Conservation (phyloP, 2,888 invertebrate species). For the Sarcophaga carnaria region DNA sequence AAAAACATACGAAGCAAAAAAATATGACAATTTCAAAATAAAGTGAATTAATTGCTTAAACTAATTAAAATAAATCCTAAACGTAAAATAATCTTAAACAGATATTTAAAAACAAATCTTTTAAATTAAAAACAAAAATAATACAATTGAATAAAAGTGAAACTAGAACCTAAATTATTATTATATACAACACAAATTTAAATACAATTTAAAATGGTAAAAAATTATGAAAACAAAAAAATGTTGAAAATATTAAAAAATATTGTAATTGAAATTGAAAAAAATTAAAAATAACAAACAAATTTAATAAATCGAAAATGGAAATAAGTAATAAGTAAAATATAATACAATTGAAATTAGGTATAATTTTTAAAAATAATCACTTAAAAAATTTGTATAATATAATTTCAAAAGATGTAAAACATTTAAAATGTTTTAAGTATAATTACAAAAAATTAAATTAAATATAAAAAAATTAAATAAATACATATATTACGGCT, state of each 20-base stretch:
- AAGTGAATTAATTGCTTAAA: no score
- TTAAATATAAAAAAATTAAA: background rate
- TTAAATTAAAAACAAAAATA: background rate
- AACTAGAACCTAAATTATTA: conserved; percentile 1
- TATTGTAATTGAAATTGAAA: conserved; percentile 5
- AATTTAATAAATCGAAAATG: background rate
- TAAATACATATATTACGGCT: background rate
- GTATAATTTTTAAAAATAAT: background rate
- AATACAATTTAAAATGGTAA: conserved; percentile 16
- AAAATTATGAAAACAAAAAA: conserved; percentile 3
- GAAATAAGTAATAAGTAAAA: background rate
- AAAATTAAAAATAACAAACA: conserved; percentile 3
- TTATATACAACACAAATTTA: conserved; percentile 1
- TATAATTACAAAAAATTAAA: conserved; percentile 26
- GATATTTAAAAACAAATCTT: conserved; percentile 3
- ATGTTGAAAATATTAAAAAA: background rate
- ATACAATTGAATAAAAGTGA: background rate
- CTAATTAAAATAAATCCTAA: no score
- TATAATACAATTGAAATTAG: conserved; percentile 14
- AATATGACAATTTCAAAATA: no score
- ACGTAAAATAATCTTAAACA: conserved; percentile 21
- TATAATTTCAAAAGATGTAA: conserved; percentile 6
- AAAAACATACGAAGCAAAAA: no score
- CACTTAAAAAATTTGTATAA: conserved; percentile 2
- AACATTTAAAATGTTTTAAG: conserved; percentile 26